Evolutionary conservation across 1,140 invertebrate genomes (phyloP).

Genomic region (Dolichoris vasculosae): DNA sequence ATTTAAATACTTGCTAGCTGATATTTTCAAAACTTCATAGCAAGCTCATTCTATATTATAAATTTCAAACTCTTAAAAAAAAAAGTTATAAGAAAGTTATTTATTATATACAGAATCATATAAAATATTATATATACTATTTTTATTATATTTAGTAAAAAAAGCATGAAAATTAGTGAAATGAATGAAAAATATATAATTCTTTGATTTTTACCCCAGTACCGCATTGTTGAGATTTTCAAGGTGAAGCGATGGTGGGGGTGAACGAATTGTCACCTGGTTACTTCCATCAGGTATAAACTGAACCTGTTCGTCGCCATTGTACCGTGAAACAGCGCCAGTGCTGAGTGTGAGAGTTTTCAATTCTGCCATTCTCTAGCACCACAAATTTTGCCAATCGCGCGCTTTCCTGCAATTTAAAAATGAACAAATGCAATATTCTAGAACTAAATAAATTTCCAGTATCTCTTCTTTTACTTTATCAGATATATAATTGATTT

Average conservation of each 20-base stretch:
- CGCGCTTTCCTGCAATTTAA: constrained; percentile 57
- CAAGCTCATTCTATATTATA: too few species aligned
- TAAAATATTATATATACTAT: too few species aligned
- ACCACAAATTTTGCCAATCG: constrained; percentile 55
- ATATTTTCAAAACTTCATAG: too few species aligned
- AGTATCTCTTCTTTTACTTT: background rate
- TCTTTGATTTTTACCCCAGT: constrained; percentile 66
- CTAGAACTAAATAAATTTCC: background rate
- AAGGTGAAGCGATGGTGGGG: constrained; percentile 65
- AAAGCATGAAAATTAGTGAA: background rate
- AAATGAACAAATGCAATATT: constrained; percentile 15
- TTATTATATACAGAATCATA: too few species aligned
- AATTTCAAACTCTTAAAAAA: too few species aligned
- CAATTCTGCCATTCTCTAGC: constrained; percentile 68
- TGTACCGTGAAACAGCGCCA: constrained; percentile 64
- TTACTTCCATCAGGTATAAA: constrained; percentile 70
- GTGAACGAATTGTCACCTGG: constrained; percentile 71
- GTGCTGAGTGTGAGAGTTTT: constrained; percentile 66
- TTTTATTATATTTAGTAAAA: too few species aligned
- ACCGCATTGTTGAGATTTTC: constrained; percentile 70
- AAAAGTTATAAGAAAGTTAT: too few species aligned
- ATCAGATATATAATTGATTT: background rate
- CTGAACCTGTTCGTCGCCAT: constrained; percentile 71
- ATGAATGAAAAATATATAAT: background rate
- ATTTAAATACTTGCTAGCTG: too few species aligned